A percentile compares a stretch with the other conserved stretches of the same genome.
Conservation (phyloP, 2,797 vertebrate genomes). For the Enteromius argenteus region DNA sequence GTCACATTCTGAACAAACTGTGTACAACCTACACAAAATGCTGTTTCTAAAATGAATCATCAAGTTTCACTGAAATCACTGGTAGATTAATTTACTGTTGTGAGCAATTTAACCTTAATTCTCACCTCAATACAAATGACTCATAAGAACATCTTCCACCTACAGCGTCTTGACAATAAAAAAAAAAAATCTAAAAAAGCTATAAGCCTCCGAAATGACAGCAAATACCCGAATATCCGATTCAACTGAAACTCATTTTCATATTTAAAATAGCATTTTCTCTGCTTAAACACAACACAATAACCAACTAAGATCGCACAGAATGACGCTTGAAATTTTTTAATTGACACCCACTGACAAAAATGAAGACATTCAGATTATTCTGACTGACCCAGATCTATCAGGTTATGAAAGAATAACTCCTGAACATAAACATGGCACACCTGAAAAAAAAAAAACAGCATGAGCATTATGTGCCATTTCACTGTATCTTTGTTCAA, state of each 20-base stretch:
- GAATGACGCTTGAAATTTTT: not conserved
- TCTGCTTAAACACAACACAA: not conserved
- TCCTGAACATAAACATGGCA: not conserved
- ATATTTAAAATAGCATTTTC: conserved; percentile 6
- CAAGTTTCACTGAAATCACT: not conserved
- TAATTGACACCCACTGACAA: not conserved
- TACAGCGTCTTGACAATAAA: not conserved
- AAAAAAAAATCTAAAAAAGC: not conserved
- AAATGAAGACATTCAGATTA: not conserved
- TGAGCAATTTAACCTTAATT: conserved; percentile 22
- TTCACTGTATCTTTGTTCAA: not conserved
- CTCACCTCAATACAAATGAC: conserved; percentile 22
- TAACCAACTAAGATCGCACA: not conserved
- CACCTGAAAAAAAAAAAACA: not conserved
- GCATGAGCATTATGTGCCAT: not conserved
- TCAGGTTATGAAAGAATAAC: not conserved
- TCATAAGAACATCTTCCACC: conserved; percentile 40
- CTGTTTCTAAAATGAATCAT: conserved; percentile 22
- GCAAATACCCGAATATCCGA: not conserved
- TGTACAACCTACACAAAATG: conserved; percentile 28
- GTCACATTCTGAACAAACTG: not conserved
- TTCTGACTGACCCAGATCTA: conserved; percentile 7
- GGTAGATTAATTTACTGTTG: conserved; percentile 4
- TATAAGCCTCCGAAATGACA: conserved; percentile 21
- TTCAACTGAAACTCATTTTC: not conserved